Percentiles rank a stretch among this genome's conserved stretches.
Conservation (phyloP, 2,797 vertebrate species). For the Manis pentadactyla region DNA sequence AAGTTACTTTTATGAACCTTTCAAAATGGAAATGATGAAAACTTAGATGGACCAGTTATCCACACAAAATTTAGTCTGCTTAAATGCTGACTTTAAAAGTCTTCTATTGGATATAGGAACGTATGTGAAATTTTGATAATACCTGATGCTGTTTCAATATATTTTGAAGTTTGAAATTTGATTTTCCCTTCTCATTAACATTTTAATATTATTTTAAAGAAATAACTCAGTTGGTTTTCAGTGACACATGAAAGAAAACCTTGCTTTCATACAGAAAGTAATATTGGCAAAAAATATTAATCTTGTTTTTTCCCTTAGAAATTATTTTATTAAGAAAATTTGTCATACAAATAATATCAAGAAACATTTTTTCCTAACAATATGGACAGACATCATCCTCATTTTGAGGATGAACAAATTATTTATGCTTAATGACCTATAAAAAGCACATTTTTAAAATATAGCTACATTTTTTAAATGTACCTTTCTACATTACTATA, state of each 20-base stretch:
- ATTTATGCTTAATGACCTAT: constrained; percentile 20
- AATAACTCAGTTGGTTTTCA: constrained; percentile 69
- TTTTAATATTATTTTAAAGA: constrained; percentile 73
- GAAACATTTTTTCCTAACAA: constrained; percentile 43
- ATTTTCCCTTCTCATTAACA: constrained; percentile 71
- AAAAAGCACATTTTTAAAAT: constrained; percentile 12
- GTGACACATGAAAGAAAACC: constrained; percentile 66
- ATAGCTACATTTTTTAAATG: not conserved
- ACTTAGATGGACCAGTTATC: constrained; percentile 67
- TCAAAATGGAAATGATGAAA: constrained; percentile 70
- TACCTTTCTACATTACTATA: not conserved
- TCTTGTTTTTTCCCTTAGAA: not conserved
- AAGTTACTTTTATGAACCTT: constrained; percentile 58
- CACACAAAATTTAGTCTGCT: constrained; percentile 55
- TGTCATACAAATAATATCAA: constrained; percentile 22
- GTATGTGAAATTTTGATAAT: constrained; percentile 33
- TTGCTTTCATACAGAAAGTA: constrained; percentile 1
- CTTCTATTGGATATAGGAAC: constrained; percentile 32
- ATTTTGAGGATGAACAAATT: constrained; percentile 1
- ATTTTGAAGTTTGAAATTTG: constrained; percentile 64
- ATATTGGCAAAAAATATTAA: not conserved
- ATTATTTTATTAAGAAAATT: constrained; percentile 32
- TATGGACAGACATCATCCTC: not conserved
- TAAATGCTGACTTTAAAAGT: constrained; percentile 27
- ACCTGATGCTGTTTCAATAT: not conserved